A percentile compares a stretch with the other conserved stretches of the same genome.
These are phyloP conservation scores for Trichopria drosophilae DNA, from an alignment of 2,888 invertebrate genomes.

Conservation along the genomic window DNA sequence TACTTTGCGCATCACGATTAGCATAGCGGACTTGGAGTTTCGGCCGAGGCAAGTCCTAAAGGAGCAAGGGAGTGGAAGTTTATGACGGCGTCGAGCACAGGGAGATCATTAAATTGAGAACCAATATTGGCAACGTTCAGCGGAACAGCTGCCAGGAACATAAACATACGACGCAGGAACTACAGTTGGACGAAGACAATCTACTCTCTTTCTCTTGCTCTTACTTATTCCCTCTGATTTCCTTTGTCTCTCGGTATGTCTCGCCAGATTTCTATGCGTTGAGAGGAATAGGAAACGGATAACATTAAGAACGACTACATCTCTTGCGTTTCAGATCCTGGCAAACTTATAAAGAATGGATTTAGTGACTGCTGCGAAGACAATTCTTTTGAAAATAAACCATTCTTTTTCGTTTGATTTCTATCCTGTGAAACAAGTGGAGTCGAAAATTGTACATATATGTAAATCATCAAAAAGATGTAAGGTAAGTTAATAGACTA, in stretches of 20 bases:
- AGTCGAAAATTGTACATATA: too few species aligned
- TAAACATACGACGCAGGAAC: constrained; percentile 51
- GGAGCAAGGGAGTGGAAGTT: constrained; percentile 30
- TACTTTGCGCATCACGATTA: constrained; percentile 22
- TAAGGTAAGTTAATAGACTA: too few species aligned
- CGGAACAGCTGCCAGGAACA: constrained; percentile 54
- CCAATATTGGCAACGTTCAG: constrained; percentile 55
- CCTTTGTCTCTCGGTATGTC: constrained; percentile 1
- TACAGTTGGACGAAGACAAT: too few species aligned
- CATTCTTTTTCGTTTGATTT: too few species aligned
- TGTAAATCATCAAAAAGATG: too few species aligned
- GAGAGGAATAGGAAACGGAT: too few species aligned
- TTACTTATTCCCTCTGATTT: background rate
- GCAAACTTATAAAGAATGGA: too few species aligned
- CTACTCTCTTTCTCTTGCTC: constrained; percentile 25
- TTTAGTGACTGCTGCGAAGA: too few species aligned
- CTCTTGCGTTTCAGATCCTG: too few species aligned
- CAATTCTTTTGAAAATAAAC: too few species aligned
- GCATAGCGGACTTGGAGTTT: constrained; percentile 11
- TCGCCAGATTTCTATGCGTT: constrained; percentile 27
- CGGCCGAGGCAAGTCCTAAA: background rate
- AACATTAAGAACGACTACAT: too few species aligned
- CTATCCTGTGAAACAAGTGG: too few species aligned
- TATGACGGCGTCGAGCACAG: constrained; percentile 40
- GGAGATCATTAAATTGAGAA: constrained; percentile 57